Conservation (phyloP, 2,797 vertebrate species). For the Kryptopterus vitreolus region DNA sequence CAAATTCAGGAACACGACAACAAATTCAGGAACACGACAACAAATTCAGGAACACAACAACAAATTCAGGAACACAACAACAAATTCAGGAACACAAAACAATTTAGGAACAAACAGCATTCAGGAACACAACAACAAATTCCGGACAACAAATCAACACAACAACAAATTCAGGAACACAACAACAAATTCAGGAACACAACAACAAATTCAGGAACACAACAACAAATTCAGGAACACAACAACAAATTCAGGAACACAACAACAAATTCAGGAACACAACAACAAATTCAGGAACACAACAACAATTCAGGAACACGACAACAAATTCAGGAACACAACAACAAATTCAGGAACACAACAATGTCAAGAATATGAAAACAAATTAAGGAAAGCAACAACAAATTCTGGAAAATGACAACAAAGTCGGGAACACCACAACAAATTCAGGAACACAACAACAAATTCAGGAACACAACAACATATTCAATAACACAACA, state of each 20-base stretch:
- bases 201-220: neutral
- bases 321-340: neutral
- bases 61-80: neutral
- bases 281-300: too few species aligned
- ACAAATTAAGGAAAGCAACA: fast-evolving
- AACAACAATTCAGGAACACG: too few species aligned
- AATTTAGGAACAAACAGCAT: neutral
- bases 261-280: neutral
- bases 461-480: neutral
- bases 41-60: neutral
- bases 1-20: neutral
- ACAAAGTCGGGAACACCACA: neutral
- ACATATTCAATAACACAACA: too few species aligned
- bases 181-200: neutral
- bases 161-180: neutral
- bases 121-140: too few species aligned
- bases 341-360: neutral
- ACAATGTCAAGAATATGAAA: neutral
- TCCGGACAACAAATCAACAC: neutral
- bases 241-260: neutral
- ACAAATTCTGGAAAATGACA: neutral
- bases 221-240: too few species aligned
- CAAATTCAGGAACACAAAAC: neutral
- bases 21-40: fast-evolving
- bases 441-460: neutral